phyloP scores from a whole-genome alignment of 2,113 vertebrate genomes.

The Tursiops truncatus region DNA sequence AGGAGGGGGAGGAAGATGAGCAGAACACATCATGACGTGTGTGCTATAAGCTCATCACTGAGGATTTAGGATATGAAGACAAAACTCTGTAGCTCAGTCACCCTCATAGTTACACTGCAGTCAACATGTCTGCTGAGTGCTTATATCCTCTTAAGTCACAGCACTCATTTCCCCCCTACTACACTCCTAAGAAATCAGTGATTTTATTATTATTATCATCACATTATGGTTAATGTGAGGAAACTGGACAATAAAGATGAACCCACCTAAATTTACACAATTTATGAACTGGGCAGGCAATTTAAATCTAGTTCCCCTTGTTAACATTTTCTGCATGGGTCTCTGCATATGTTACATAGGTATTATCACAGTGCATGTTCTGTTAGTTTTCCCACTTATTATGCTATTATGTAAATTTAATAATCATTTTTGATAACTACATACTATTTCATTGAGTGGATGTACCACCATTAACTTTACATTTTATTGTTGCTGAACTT shows the following conservation, averaged over 20 bases:
- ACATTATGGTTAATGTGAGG: not conserved
- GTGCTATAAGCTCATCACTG: not conserved
- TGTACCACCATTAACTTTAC: not conserved
- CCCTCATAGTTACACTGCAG: not conserved
- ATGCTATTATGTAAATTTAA: not conserved
- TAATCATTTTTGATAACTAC: not conserved
- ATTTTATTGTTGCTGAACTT: not conserved
- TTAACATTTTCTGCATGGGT: not conserved
- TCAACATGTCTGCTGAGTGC: not conserved
- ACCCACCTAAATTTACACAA: not conserved
- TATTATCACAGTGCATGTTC: not conserved
- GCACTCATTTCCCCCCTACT: not conserved
- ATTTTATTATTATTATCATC: not conserved
- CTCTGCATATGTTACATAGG: not conserved
- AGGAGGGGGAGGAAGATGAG: not conserved
- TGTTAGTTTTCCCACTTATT: not conserved
- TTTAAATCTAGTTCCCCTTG: not conserved
- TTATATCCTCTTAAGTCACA: not conserved
- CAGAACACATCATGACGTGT: accelerated
- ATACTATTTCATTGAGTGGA: not conserved
- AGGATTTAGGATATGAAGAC: not conserved
- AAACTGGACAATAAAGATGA: not conserved
- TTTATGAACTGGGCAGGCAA: not conserved
- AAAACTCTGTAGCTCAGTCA: not conserved
- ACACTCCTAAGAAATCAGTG: not conserved